These are phyloP conservation scores for Selene dorsalis DNA, from an alignment of 2,797 vertebrate genomes.

Conservation along the genomic window DNA sequence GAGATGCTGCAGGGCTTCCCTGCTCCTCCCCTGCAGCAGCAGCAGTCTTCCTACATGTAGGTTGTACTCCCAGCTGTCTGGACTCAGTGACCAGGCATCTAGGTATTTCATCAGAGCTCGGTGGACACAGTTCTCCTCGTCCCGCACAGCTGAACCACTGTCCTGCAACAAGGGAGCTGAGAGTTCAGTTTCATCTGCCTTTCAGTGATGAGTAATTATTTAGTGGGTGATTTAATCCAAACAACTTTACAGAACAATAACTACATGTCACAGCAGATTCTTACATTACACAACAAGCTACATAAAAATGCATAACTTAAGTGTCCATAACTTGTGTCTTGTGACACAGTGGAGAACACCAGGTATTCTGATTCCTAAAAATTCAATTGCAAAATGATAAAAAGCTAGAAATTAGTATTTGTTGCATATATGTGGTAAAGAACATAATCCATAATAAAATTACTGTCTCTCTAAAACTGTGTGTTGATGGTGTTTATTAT, in stretches of 20 bases:
- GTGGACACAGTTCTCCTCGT: constrained; percentile 72
- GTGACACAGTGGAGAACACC: neutral
- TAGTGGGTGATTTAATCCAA: neutral
- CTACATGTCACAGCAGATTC: too few relatives aligned
- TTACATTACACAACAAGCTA: neutral
- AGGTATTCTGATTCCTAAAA: neutral
- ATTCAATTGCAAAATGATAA: neutral
- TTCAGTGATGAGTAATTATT: neutral
- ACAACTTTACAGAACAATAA: neutral
- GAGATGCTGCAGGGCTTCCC: constrained; percentile 78
- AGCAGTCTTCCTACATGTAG: constrained; percentile 79
- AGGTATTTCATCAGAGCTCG: constrained; percentile 81
- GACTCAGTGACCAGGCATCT: constrained; percentile 81
- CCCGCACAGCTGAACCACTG: constrained; percentile 47
- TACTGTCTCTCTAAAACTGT: neutral
- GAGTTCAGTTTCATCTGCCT: neutral
- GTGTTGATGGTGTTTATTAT: neutral
- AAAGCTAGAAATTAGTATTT: neutral
- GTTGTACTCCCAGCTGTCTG: constrained; percentile 79
- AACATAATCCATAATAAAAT: neutral
- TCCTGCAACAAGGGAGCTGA: constrained; percentile 43
- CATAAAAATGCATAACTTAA: neutral
- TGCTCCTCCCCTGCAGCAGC: constrained; percentile 71
- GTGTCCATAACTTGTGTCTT: neutral
- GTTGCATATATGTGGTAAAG: neutral